These are phyloP conservation scores for Galeopterus variegatus DNA, from an alignment of 2,113 vertebrate genomes.

Conservation along the genomic window DNA sequence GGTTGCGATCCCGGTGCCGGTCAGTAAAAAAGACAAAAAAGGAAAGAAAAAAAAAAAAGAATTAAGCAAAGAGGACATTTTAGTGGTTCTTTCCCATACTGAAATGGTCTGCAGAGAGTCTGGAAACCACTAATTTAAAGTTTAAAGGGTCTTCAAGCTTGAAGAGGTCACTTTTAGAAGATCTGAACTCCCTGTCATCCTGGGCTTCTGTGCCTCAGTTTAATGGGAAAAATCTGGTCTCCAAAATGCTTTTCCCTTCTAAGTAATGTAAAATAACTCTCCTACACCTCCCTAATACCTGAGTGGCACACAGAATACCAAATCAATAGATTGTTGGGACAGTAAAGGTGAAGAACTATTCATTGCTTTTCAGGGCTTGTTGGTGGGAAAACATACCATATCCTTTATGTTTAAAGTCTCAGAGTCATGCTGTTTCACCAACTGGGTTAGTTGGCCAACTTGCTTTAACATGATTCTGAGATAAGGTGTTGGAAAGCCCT, in stretches of 20 bases:
- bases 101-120: neutral
- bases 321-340: neutral
- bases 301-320: neutral
- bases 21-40: too few species aligned
- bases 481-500: neutral
- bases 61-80: neutral
- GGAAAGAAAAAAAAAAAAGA: too few species aligned
- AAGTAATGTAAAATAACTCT: neutral
- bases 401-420: neutral
- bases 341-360: neutral
- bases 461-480: constrained; percentile 28
- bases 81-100: neutral
- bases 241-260: neutral
- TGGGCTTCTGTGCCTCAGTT: neutral
- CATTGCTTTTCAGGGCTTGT: neutral
- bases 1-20: too few species aligned
- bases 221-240: neutral
- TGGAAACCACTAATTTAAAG: neutral
- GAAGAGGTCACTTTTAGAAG: neutral
- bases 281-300: neutral
- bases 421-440: neutral
- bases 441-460: neutral
- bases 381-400: neutral
- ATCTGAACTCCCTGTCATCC: neutral
- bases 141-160: neutral